Evolutionary conservation across 92 coral and sea anemone genomes (phyloP), one percentile per base, ranked within the genome.

Genomic region (Porites divaricata): DNA sequence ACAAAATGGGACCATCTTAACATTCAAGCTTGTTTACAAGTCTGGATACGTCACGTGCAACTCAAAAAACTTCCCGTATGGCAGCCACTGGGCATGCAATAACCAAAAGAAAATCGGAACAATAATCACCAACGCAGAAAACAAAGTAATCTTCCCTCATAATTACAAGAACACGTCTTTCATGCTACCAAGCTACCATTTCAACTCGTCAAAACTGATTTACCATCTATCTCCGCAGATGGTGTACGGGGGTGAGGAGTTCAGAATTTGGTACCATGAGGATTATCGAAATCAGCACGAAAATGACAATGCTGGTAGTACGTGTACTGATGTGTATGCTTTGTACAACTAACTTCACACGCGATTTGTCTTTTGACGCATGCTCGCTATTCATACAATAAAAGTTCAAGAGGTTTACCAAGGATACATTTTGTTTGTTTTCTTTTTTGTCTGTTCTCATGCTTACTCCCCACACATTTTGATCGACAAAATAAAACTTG

Each of bases 321-420:
- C 85, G 3, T 81, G 85, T 28, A 8, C 41, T n/a, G 67, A 81
- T 53, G 77, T 81, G 2, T 81, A 66, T 72, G 85, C 49, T 28
- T 7, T 57, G 20, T 81, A 68, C 57, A 56, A 13, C 14, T 24
- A 35, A 63, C 49, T 41, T 19, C 7, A 35, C 45, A 35, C 0
- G 45, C 45, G 45, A 35, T 35, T 3, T 35, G 3, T 35, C 7
- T 35, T 35, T 35, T 35, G 45, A 35, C 45, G 45, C 45, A 35
- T 35, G 45, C 45, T 5, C 45, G 0, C 6, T 4, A 35, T 2
- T 35, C 4, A 35, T 35, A 35, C 45, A 35, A 35, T 35, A 35
- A 35, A 35, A 0, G 45, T 35, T 35, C 45, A 35, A 4, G 45
- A 35, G 45, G 4, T 35, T 35, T 35, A 6, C 45, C 45, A 35